phyloP scores from a whole-genome alignment of 1,140 invertebrate species.

The Camponotus pennsylvanicus region DNA sequence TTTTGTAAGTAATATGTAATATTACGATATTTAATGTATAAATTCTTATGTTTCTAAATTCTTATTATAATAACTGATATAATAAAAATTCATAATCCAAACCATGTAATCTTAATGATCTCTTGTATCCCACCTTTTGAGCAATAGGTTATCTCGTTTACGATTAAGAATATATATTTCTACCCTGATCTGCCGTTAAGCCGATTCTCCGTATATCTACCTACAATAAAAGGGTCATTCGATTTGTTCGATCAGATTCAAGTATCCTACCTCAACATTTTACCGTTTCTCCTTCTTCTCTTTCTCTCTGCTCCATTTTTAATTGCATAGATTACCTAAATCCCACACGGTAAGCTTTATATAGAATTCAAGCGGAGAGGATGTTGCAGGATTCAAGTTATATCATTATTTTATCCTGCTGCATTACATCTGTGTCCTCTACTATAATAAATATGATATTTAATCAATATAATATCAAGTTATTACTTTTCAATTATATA shows the following conservation, averaged over 20 bases:
- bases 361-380: neutral
- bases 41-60: no score
- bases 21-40: no score
- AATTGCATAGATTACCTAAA: conserved; percentile 51
- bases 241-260: conserved; percentile 40
- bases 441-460: neutral
- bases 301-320: conserved; percentile 18
- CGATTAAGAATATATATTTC: conserved; percentile 53
- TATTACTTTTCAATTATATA: neutral
- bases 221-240: conserved; percentile 42
- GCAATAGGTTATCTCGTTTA: neutral
- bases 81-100: neutral
- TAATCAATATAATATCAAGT: neutral
- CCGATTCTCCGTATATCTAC: conserved; percentile 35
- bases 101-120: conserved; percentile 17
- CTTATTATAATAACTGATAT: neutral
- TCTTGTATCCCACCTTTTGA: neutral
- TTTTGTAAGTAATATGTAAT: no score
- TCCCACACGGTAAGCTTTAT: conserved; percentile 18
- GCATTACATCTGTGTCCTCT: neutral
- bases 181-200: conserved; percentile 50
- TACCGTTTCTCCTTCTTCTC: neutral
- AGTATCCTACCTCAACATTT: conserved; percentile 12
- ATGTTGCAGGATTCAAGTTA: neutral
- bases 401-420: neutral